Evolutionary conservation across 2,888 invertebrate species (phyloP).

Genomic region (Escarpia spicata): DNA sequence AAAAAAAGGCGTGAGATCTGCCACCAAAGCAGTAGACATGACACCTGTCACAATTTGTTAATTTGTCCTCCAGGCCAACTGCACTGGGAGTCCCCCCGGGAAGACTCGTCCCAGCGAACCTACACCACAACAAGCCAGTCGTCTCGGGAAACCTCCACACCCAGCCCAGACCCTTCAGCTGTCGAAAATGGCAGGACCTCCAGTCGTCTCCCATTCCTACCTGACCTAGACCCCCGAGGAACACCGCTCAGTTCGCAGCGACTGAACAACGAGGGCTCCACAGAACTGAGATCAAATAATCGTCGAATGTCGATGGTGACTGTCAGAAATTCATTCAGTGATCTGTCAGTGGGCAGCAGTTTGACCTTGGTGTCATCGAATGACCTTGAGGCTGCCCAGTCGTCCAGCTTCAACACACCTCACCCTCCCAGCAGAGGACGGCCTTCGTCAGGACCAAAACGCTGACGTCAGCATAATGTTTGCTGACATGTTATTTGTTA

Average conservation of each 20-base stretch:
- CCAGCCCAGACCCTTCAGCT: neutral
- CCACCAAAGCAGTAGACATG: no score
- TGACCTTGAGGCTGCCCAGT: neutral
- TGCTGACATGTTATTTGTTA: neutral
- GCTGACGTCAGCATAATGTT: neutral
- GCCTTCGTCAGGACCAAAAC: neutral
- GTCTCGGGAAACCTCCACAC: neutral
- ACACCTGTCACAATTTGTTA: no score
- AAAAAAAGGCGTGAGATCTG: no score
- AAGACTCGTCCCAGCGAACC: neutral
- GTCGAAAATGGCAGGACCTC: neutral
- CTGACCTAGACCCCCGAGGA: neutral
- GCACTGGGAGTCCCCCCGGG: slow-evolving; percentile 6
- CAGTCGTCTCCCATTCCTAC: neutral
- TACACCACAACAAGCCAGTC: neutral
- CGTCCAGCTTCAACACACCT: neutral
- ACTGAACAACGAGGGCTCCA: neutral
- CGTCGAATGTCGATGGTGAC: neutral
- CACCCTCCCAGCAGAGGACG: neutral
- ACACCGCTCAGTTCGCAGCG: slow-evolving; percentile 4
- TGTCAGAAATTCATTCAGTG: neutral
- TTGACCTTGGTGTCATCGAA: neutral
- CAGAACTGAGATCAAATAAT: neutral
- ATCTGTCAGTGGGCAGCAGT: neutral
- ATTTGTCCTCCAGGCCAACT: neutral